These are phyloP conservation scores for Esox lucius DNA, from an alignment of 2,797 vertebrate species.

Conservation along the genomic window DNA sequence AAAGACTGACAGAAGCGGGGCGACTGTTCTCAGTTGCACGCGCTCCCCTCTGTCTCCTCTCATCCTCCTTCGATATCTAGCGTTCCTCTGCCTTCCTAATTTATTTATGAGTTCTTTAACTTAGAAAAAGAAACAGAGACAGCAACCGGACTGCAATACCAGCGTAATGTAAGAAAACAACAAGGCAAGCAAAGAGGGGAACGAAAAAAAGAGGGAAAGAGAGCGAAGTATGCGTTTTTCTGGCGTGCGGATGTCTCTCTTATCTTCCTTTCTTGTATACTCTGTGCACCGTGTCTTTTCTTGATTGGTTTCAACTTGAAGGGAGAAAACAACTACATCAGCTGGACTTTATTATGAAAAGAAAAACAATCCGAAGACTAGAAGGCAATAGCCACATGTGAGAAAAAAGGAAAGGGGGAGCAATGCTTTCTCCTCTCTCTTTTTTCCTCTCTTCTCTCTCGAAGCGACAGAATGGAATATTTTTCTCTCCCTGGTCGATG, in stretches of 20 bases:
- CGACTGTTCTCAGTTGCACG: conserved; percentile 63
- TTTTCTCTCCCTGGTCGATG: conserved; percentile 70
- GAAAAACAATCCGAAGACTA: background rate
- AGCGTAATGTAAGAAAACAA: conserved; percentile 30
- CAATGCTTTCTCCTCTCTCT: background rate
- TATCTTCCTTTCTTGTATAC: conserved; percentile 37
- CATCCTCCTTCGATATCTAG: background rate
- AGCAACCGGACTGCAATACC: conserved; percentile 33
- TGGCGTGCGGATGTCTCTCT: conserved; percentile 68
- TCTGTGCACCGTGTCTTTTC: background rate
- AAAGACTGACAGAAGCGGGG: conserved; percentile 68
- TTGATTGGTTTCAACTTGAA: background rate
- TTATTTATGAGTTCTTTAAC: conserved; percentile 41
- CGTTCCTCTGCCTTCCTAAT: conserved; percentile 10
- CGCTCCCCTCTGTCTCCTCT: conserved; percentile 47
- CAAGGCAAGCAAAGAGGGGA: conserved; percentile 65
- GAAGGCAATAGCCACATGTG: background rate
- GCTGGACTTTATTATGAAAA: background rate
- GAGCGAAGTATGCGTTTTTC: conserved; percentile 73
- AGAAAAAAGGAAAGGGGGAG: background rate
- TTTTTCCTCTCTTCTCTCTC: conserved; percentile 20
- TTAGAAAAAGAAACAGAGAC: conserved; percentile 53
- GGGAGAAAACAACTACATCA: background rate
- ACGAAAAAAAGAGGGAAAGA: conserved; percentile 64
- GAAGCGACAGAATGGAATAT: conserved; percentile 70